A percentile compares a stretch with the other conserved stretches of the same genome.
phyloP scores from a whole-genome alignment of 2,797 vertebrate genomes.

The Clarias fuscus region DNA sequence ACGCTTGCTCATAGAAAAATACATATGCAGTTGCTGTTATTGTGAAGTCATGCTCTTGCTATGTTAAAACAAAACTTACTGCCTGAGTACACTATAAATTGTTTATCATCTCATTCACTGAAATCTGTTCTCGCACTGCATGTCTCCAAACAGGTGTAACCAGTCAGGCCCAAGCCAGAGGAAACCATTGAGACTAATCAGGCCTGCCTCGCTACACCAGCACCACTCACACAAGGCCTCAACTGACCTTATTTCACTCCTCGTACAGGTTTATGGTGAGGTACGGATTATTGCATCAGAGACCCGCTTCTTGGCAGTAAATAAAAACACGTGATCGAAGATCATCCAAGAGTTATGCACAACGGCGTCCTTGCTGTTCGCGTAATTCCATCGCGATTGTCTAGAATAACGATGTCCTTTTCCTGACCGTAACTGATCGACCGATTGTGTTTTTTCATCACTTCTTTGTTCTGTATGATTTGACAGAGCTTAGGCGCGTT shows the following conservation, averaged over 20 bases:
- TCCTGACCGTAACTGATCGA: background rate
- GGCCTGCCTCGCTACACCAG: background rate
- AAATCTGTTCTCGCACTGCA: slow-evolving; percentile 18
- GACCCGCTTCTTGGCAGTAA: background rate
- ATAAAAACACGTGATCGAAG: background rate
- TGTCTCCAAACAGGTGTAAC: slow-evolving; percentile 50
- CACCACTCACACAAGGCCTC: background rate
- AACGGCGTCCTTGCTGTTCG: background rate
- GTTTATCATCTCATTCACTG: background rate
- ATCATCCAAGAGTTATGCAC: background rate
- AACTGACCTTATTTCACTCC: background rate
- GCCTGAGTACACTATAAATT: background rate
- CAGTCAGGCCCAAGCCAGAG: slow-evolving; percentile 25
- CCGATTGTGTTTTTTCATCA: slow-evolving; percentile 33
- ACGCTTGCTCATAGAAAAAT: background rate
- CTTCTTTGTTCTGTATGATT: slow-evolving; percentile 47
- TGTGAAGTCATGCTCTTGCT: background rate
- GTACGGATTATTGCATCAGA: no score
- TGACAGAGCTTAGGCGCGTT: slow-evolving; percentile 37
- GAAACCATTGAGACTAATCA: slow-evolving; percentile 20
- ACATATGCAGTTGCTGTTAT: background rate
- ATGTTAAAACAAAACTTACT: background rate
- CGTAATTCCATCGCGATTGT: background rate
- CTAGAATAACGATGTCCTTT: slow-evolving; percentile 1
- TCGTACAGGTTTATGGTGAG: no score